Evolutionary conservation across 1,140 invertebrate genomes (phyloP).

Genomic region (Sminthurides bifidus): DNA sequence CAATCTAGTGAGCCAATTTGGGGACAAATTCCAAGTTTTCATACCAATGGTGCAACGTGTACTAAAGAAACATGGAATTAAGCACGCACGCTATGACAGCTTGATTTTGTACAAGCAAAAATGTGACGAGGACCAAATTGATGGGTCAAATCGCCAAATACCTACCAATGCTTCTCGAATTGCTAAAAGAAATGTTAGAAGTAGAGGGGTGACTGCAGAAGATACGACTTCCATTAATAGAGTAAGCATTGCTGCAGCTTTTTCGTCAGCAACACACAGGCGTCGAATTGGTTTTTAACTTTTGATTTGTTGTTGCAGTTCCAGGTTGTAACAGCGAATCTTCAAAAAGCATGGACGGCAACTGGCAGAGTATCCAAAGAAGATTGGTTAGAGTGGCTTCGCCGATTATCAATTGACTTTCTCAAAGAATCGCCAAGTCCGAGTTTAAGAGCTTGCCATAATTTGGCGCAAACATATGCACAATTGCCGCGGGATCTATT

Average conservation of each 20-base stretch:
- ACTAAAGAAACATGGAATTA: conserved; percentile 67
- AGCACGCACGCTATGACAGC: conserved; percentile 64
- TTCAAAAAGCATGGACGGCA: conserved; percentile 82
- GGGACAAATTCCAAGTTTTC: conserved; percentile 82
- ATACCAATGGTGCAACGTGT: conserved; percentile 80
- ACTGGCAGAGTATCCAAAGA: conserved; percentile 85
- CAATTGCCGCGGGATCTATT: conserved; percentile 89
- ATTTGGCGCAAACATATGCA: conserved; percentile 85
- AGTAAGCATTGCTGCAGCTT: conserved; percentile 24
- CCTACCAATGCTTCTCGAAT: no score
- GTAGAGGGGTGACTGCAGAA: conserved; percentile 43
- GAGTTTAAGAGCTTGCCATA: conserved; percentile 76
- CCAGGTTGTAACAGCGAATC: conserved; percentile 67
- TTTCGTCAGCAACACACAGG: not conserved
- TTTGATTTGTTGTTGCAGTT: conserved; percentile 37
- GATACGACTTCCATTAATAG: conserved; percentile 61
- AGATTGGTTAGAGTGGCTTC: conserved; percentile 96
- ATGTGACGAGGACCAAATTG: conserved; percentile 38
- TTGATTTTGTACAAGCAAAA: conserved; percentile 41
- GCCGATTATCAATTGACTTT: conserved; percentile 78
- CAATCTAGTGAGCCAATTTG: conserved; percentile 73
- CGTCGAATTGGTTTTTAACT: not conserved
- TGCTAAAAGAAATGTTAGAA: no score
- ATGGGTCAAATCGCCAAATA: no score
- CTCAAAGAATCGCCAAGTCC: conserved; percentile 92